Conservation (phyloP, 2,113 vertebrate species). For the Indicator indicator region DNA sequence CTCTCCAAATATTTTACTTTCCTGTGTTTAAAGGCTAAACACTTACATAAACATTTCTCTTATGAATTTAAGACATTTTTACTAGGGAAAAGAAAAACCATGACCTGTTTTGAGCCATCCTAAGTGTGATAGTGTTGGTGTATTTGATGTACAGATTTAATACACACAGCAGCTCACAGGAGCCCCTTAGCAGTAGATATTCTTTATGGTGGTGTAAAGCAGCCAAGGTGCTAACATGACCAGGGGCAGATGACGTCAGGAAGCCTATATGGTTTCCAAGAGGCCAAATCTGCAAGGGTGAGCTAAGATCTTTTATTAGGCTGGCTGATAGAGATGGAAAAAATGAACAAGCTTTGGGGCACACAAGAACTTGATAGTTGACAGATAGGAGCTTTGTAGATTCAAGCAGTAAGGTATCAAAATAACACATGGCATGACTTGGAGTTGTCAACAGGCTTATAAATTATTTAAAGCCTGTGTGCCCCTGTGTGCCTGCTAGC, state of each 20-base stretch:
- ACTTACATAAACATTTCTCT: constrained; percentile 18
- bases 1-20: constrained; percentile 37
- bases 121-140: background rate
- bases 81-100: background rate
- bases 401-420: constrained; percentile 29
- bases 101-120: constrained; percentile 1
- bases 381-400: constrained; percentile 11
- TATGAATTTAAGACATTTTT: constrained; percentile 14
- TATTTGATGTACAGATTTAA: background rate
- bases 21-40: constrained; percentile 21
- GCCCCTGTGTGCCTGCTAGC: constrained; percentile 25
- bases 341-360: constrained; percentile 47
- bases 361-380: background rate
- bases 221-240: background rate
- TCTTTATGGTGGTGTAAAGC: background rate
- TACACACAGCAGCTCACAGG: background rate
- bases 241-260: background rate
- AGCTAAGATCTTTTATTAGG: background rate
- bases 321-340: background rate
- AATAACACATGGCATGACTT: constrained; percentile 54
- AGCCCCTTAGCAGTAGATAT: background rate
- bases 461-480: constrained; percentile 39
- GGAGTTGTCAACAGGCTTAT: constrained; percentile 53
- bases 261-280: background rate
- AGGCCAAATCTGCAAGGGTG: background rate